Base-by-base conservation (phyloP, 1,140 invertebrate species). In the Ctenoplectra terminalis region DNA sequence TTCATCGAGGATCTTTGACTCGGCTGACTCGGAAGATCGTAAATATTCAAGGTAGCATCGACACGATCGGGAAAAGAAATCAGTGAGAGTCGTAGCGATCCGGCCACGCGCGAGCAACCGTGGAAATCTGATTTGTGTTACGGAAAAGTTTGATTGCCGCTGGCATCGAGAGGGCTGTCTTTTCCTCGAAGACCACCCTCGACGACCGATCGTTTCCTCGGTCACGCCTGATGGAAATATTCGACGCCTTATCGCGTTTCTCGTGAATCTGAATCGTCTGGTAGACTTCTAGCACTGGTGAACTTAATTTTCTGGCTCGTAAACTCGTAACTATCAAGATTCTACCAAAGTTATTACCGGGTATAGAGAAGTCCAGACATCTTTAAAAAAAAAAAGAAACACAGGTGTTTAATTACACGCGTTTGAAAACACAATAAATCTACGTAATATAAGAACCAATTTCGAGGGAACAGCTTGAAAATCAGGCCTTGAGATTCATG, bases 91-190 rank as follows among this genome's bases (percentile, higher is more conserved):
- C 9, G 48, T 17, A 13, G 20, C 60, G 79, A 76, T 77, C 34
- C 81, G 52, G 2, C 5, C 43, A 9, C 37, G 73, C 75, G 79
- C 79, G 50, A 58, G 54, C 46, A 80, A 72, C 72, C 81, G 76
- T 83, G 82, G 69, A 81, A 87, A 87, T 87, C 76, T 77, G 85
- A 87, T 87, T 87, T 81, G 85, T 58, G 80, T 70, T 77, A 74
- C 56, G 73, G 61, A 52, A 87, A 87, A 87, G 81, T 87, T 87
- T 87, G 85, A 87, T 87, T 87, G 77, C 85, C 75, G 85, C 31
- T 72, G 48, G 43, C 34, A 72, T 67, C 84, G 72, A 23, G 48
- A n/a, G 8, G n/a, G 40, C 20, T 48, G 43, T 75, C 58, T 46
- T 34, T 1, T 26, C 13, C 40, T 29, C n/a, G 15, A 52, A 34